Base-by-base conservation (phyloP, 1,140 invertebrate species). In the Heliconius hermathena region DNA sequence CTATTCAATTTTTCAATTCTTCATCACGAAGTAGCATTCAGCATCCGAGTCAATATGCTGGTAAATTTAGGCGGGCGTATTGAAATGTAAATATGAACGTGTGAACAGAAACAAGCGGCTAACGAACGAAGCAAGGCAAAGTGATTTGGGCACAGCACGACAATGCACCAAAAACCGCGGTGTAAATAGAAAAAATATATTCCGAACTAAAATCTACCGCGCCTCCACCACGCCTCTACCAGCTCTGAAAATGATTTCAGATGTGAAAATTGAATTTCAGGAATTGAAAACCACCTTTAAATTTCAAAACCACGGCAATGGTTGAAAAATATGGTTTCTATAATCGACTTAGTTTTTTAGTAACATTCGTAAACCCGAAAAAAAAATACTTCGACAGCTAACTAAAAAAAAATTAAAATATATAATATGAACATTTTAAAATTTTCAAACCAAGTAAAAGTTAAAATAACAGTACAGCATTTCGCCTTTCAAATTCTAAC, bases 71-170 rank as follows among this genome's bases (percentile, higher is more conserved):
- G 77, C 79, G 73, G 78, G 86, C 81, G 85, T 86, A 89, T 89
- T 90, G 87, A 90, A 89, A 90, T 89, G 91, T 90, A 91, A 92
- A 91, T 91, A 90, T 84, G 86, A 83, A 87, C 80, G 85, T 86
- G 84, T 88, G 87, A 83, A 79, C 84, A 82, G 87, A 90, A 89
- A 93, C 90, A 93, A 91, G 86, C 87, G 88, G 82, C 90, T 92
- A 92, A 93, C 92, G 90, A 93, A 93, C 86, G 84, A 86, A 88
- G 81, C 82, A 87, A 86, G 82, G 83, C 85, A 84, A 86, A 84
- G 87, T 85, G 87, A 89, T 90, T 89, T 91, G 79, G 77, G 76
- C 82, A 83, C 79, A 81, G 76, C 81, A 76, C 81, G 78, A 87
- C 82, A 83, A 83, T 84, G 73, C 70, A 66, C 80, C 74, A 74